A percentile compares a stretch with the other conserved stretches of the same genome.
Evolutionary conservation across 2,888 invertebrate species (phyloP).

Genomic region (Acleris sparsana): DNA sequence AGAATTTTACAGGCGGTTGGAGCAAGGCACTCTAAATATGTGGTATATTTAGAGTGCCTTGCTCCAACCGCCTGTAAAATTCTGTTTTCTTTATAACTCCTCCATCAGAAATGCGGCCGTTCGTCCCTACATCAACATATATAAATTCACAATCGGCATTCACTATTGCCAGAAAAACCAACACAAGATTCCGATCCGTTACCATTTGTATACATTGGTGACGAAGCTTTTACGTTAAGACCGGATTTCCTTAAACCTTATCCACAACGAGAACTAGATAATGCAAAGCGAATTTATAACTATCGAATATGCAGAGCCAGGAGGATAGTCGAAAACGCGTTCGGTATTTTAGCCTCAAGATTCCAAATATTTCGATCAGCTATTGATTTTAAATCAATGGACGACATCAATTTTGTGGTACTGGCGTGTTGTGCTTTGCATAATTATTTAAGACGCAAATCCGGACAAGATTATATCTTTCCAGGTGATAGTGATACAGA

Average conservation of each 20-base stretch:
- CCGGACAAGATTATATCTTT: slow-evolving; percentile 18
- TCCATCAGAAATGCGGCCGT: too few species aligned
- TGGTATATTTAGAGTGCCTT: too few species aligned
- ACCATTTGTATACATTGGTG: slow-evolving; percentile 37
- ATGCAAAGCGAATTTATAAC: slow-evolving; percentile 37
- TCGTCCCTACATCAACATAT: too few species aligned
- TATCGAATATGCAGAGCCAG: slow-evolving; percentile 39
- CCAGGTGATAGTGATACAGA: slow-evolving; percentile 31
- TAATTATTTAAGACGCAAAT: slow-evolving; percentile 30
- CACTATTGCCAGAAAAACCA: slow-evolving; percentile 24
- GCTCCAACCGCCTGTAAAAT: too few species aligned
- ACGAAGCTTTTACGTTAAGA: slow-evolving; percentile 38
- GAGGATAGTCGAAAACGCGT: slow-evolving; percentile 37
- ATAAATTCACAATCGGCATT: too few species aligned
- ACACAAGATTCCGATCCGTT: slow-evolving; percentile 14
- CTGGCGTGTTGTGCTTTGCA: slow-evolving; percentile 36
- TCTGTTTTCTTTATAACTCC: too few species aligned
- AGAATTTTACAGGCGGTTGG: slow-evolving; percentile 6
- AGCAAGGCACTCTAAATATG: slow-evolving; percentile 4
- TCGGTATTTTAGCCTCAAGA: slow-evolving; percentile 30
- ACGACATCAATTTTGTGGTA: slow-evolving; percentile 33
- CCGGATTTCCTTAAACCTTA: slow-evolving; percentile 36
- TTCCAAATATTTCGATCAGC: background rate
- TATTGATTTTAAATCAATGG: slow-evolving; percentile 23
- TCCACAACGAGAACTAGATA: slow-evolving; percentile 18